These are phyloP conservation scores for Melanerpes aurifrons DNA, from an alignment of 2,113 vertebrate species.

Conservation along the genomic window DNA sequence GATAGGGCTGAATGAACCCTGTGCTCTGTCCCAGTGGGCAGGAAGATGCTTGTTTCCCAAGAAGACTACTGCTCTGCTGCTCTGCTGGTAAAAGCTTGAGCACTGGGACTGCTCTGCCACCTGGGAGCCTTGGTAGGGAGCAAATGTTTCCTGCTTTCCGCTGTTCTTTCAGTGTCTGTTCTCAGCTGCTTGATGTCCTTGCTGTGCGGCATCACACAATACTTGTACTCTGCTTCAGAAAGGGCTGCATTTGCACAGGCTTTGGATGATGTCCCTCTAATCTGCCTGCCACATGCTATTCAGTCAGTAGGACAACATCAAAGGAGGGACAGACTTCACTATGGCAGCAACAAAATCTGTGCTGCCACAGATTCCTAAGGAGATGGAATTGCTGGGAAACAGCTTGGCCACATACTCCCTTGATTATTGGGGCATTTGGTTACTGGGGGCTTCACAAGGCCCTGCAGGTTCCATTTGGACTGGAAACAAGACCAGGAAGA, in stretches of 20 bases:
- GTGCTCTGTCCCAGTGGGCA: not conserved
- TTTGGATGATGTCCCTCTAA: not conserved
- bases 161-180: not conserved
- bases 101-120: not conserved
- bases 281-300: not conserved
- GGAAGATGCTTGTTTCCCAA: not conserved
- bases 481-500: not conserved
- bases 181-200: not conserved
- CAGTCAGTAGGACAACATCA: not conserved
- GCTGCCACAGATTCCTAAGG: not conserved
- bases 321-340: not conserved
- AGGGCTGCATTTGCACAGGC: rapidly evolving
- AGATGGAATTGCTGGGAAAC: not conserved
- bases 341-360: not conserved
- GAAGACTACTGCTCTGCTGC: not conserved
- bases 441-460: not conserved
- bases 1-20: not conserved
- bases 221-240: not conserved
- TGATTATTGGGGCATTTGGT: not conserved
- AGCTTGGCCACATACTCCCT: not conserved
- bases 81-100: not conserved
- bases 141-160: not conserved
- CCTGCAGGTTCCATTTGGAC: not conserved
- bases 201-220: not conserved
- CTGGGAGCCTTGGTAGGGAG: not conserved